Evolutionary conservation across 2,797 vertebrate species (phyloP), one percentile per base, ranked within the genome.

Genomic region (Lutjanus campechanus): DNA sequence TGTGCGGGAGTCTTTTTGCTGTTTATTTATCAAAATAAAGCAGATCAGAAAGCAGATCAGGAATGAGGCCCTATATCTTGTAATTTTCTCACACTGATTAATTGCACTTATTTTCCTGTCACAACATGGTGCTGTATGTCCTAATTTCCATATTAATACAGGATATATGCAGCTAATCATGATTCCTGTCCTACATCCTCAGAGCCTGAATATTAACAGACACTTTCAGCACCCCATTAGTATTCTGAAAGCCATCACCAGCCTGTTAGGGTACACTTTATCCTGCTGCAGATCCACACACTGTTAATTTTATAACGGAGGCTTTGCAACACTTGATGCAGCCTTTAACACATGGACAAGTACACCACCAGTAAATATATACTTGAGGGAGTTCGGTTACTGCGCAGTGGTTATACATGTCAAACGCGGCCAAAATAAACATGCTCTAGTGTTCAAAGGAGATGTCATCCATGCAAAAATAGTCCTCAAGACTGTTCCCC

Each of bases 251-350:
- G 73, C 60, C 72, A 67, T 79, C 74, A 66, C 11, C 77, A 64
- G 76, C 55, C 60, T 77, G 85, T 81, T 73, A 66, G 19, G 68
- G 47, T 60, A 67, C 63, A 72, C 50, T 54, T 58, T 69, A 83
- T 79, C 66, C 75, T 9, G 40, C 54, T 62, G 71, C 70, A 78
- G 69, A 82, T 73, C 46, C 63, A 78, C 64, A 67, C 85, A 61
- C 55, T 66, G 78, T 90, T 86, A 12, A 82, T 82, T 87, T 88
- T 89, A 86, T 85, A 88, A 80, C 70, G 16, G 25, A 69, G 73
- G 71, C 75, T 88, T 87, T 76, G 54, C 74, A 76, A 69, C 76
- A 71, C 63, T 80, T 81, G 40, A 66, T 44, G 60, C 40, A 58
- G 53, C 73, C 36, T 77, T 87, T 60, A 85, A 85, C 79, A 81